Evolutionary conservation across 2,888 invertebrate species (phyloP).

Genomic region (Mellilla xanthometata): DNA sequence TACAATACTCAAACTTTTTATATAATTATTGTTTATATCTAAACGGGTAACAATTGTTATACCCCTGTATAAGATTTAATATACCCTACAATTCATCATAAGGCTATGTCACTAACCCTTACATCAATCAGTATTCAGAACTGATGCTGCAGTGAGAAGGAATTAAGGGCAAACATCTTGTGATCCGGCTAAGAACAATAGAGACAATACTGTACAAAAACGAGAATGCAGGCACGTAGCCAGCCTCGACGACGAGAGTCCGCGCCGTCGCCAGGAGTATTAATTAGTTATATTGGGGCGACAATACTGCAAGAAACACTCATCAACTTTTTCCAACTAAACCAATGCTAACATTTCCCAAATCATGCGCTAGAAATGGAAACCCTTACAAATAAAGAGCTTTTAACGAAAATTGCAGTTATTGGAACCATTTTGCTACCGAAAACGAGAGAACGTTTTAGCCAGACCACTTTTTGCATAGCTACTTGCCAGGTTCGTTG

Average conservation of each 20-base stretch:
- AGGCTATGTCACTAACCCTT: slow-evolving; percentile 35
- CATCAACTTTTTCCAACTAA: slow-evolving; percentile 32
- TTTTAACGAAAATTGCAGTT: neutral
- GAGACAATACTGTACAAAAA: slow-evolving; percentile 67
- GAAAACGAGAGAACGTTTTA: slow-evolving; percentile 11
- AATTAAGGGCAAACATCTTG: slow-evolving; percentile 75
- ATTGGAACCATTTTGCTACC: neutral
- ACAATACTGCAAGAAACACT: slow-evolving; percentile 49
- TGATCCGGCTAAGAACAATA: slow-evolving; percentile 76
- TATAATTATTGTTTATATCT: no score
- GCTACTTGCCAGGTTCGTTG: slow-evolving; percentile 39
- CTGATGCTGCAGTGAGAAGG: slow-evolving; percentile 74
- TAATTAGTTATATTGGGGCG: slow-evolving; percentile 76
- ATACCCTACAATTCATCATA: slow-evolving; percentile 18
- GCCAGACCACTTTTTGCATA: slow-evolving; percentile 22
- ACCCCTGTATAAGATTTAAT: no score
- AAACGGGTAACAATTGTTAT: no score
- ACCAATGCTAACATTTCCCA: slow-evolving; percentile 4
- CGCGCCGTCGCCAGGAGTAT: slow-evolving; percentile 54
- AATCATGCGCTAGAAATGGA: slow-evolving; percentile 13
- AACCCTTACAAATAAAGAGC: neutral
- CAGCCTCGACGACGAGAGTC: slow-evolving; percentile 53
- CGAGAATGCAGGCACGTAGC: slow-evolving; percentile 59
- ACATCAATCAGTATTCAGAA: slow-evolving; percentile 67
- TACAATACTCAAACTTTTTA: no score